phyloP scores from a whole-genome alignment of 2,888 invertebrate genomes.

The Malthinus seriepunctatus region DNA sequence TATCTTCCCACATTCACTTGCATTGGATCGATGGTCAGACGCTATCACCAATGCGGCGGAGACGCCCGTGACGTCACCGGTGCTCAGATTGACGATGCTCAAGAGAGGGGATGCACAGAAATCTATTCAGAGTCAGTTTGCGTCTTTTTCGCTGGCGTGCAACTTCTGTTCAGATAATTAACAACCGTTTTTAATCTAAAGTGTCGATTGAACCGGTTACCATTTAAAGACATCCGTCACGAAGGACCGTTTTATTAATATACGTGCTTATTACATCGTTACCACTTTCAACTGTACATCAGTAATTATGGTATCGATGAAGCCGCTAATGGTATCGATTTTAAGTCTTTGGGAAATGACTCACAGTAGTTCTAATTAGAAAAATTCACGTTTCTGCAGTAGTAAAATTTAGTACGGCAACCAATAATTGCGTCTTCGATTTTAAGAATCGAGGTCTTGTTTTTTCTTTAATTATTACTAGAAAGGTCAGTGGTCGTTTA shows the following conservation, averaged over 20 bases:
- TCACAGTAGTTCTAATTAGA: not conserved
- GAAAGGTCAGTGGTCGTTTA: constrained; percentile 9
- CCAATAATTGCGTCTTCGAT: not conserved
- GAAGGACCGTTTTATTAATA: not conserved
- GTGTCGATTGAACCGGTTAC: not conserved
- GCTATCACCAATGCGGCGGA: constrained; percentile 42
- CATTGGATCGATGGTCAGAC: constrained; percentile 33
- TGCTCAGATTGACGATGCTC: constrained; percentile 44
- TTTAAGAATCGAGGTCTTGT: not conserved
- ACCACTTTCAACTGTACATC: not conserved
- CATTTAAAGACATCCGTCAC: not conserved
- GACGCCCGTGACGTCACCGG: constrained; percentile 55
- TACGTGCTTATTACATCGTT: too few species aligned
- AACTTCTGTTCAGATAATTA: not conserved
- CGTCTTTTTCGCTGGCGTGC: constrained; percentile 15
- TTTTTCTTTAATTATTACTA: not conserved
- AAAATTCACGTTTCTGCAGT: not conserved
- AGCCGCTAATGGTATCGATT: constrained; percentile 4
- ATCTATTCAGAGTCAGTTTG: constrained; percentile 26
- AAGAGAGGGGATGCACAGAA: constrained; percentile 17
- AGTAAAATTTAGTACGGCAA: not conserved
- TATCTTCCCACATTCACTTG: constrained; percentile 32
- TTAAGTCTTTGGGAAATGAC: constrained; percentile 2
- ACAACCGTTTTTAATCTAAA: not conserved
- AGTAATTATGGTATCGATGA: not conserved